These are phyloP conservation scores for Halcyon leucocephala DNA, from an alignment of 2,797 vertebrate genomes.

Conservation along the genomic window DNA sequence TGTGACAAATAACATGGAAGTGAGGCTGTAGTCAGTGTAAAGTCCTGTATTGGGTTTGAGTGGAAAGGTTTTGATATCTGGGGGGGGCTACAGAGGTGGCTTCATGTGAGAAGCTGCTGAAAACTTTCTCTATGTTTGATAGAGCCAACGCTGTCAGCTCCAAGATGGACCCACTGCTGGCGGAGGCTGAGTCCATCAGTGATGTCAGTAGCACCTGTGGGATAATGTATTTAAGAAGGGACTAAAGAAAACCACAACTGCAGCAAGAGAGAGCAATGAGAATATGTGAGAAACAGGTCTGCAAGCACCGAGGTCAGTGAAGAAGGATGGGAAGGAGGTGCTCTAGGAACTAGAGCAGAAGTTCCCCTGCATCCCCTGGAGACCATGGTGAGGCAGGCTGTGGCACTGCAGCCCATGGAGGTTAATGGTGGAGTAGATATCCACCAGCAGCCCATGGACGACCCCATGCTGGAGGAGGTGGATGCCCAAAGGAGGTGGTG, in stretches of 20 bases:
- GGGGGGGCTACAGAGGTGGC: neutral
- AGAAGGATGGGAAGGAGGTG: neutral
- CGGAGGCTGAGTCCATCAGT: neutral
- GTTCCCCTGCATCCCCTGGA: neutral
- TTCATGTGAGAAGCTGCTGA: neutral
- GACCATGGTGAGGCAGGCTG: neutral
- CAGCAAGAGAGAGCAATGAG: no score
- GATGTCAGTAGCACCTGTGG: neutral
- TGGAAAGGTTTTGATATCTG: neutral
- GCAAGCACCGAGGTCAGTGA: no score
- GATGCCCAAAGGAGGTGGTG: neutral
- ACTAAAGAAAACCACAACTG: neutral
- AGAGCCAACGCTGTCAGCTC: neutral
- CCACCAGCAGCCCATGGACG: neutral
- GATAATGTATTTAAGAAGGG: neutral
- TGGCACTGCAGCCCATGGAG: neutral
- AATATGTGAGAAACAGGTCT: no score
- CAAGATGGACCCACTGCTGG: accelerated
- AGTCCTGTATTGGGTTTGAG: neutral
- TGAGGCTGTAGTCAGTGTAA: neutral
- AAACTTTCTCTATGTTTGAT: neutral
- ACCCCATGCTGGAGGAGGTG: neutral
- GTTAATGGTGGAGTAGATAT: neutral
- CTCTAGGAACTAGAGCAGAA: neutral
- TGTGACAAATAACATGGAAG: neutral